A percentile compares a stretch with the other conserved stretches of the same genome.
Evolutionary conservation across 2,797 vertebrate species (phyloP).

Genomic region (Hydrophis major): DNA sequence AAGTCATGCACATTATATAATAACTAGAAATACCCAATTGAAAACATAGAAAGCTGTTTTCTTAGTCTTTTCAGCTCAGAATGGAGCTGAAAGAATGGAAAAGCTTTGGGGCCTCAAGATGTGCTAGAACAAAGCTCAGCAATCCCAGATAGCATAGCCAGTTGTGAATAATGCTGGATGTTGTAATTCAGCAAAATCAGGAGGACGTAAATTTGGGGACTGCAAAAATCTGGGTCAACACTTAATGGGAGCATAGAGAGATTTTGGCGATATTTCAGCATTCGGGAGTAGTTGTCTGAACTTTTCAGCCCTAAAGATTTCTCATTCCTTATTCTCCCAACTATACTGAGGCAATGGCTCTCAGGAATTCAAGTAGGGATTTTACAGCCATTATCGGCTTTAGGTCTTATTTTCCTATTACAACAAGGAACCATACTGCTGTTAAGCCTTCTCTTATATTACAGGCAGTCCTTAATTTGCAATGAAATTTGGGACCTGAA

Average conservation of each 20-base stretch:
- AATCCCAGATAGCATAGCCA: background rate
- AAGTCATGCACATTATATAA: conserved; percentile 15
- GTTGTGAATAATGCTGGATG: background rate
- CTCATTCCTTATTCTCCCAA: background rate
- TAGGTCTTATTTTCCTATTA: background rate
- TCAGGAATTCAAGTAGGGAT: background rate
- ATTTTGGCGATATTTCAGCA: background rate
- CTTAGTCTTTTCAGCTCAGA: background rate
- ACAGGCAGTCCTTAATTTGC: background rate
- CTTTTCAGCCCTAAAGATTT: background rate
- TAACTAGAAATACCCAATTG: background rate
- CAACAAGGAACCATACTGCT: background rate
- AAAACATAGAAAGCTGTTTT: background rate
- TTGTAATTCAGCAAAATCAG: background rate
- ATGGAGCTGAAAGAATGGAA: background rate
- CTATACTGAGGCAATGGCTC: background rate
- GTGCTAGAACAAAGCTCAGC: background rate
- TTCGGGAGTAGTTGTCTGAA: background rate
- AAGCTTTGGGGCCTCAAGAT: background rate
- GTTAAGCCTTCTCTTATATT: background rate
- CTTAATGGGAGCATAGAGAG: background rate
- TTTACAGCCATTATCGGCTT: background rate
- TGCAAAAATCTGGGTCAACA: background rate
- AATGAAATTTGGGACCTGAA: background rate
- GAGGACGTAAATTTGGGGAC: background rate